Evolutionary conservation across 2,888 invertebrate genomes (phyloP), one percentile per base, ranked within the genome.

Genomic region (Agrotis ipsilon): DNA sequence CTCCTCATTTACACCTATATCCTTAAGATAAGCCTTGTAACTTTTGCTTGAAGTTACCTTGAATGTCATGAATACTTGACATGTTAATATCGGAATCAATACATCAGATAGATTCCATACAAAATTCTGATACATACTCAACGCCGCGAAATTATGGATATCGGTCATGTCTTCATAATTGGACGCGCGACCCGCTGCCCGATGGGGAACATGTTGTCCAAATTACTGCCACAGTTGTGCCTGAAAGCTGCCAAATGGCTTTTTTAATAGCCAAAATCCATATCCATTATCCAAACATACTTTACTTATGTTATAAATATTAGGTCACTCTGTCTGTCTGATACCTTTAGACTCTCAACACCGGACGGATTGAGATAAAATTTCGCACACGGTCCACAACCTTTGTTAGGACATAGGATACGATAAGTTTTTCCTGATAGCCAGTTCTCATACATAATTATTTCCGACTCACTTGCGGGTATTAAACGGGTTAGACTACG

Each of bases 141-240:
- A 9, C n/a, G 54, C 24, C 54, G 54, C 48, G n/a, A 32, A 43
- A 45, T 49, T 14, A 5, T 75, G 32, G 68, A 32, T 57, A 57
- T 67, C 55, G 45, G 32, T 76, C 68, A 76, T 48, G 32, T 49
- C 43, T 45, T 45, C 48, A 45, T 24, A 45, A 68, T 72, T 49
- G 55, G 21, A 32, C 6, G 55, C 55, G 48, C 19, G 49, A 13
- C 45, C 18, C 13, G 21, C 5, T n/a, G n/a, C n/a, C n/a, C 21
- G 48, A 18, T 55, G 39, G 13, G 14, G 11, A 11, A 32, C 72
- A 57, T 46, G n/a, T 43, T 27, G n/a, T n/a, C 21, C 27, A 6
- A 52, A 62, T 18, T 9, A 19, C 27, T 55, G 39, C 9, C 48
- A 46, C 64, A 19, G 24, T 46, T 45, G 14, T 14, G 24, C 24